Evolutionary conservation across 2,888 invertebrate genomes (phyloP).

Genomic region (Morpho achilles): DNA sequence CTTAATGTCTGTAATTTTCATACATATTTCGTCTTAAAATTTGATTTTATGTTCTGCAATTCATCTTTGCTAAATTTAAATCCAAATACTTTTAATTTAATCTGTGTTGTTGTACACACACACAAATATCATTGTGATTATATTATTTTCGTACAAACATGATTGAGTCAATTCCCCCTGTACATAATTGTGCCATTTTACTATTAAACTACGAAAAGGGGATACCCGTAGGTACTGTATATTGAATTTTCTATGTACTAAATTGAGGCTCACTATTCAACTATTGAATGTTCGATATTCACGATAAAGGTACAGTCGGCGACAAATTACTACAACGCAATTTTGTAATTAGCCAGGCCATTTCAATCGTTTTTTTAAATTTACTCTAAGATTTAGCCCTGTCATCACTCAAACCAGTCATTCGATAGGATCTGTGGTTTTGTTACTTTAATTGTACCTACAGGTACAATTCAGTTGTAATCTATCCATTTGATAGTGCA

Average conservation of each 20-base stretch:
- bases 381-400: no score
- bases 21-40: constrained; percentile 4
- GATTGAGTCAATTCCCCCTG: constrained; percentile 74
- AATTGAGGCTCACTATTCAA: constrained; percentile 42
- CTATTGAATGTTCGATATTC: constrained; percentile 5
- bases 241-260: constrained; percentile 37
- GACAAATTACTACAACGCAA: neutral
- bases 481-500: no score
- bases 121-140: no score
- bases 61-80: no score
- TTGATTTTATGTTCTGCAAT: neutral
- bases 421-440: no score
- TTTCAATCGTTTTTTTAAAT: no score
- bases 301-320: constrained; percentile 18
- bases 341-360: no score
- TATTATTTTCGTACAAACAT: constrained; percentile 15
- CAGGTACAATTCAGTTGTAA: no score
- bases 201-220: constrained; percentile 45
- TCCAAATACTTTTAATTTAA: no score
- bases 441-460: no score
- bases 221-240: constrained; percentile 54
- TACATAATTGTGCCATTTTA: constrained; percentile 75
- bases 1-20: neutral
- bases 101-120: no score
- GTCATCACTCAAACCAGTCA: no score